Base-by-base conservation (phyloP, 1,140 invertebrate species). In the Bombus pyrosoma region DNA sequence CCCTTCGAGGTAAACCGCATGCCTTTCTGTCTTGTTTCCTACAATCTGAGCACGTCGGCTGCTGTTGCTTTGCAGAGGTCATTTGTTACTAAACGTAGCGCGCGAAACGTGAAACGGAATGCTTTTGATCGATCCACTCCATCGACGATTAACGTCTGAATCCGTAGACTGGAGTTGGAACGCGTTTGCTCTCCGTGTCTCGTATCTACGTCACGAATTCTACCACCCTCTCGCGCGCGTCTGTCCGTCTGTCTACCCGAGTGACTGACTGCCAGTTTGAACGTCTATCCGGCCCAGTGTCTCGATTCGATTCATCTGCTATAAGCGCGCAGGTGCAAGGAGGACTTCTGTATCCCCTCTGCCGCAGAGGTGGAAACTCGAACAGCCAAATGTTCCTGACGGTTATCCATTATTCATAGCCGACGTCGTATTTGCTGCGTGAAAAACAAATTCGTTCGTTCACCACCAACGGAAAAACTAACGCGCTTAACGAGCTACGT, bases 391-490 rank as follows among this genome's bases (percentile, higher is more conserved):
- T 90, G 80, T 83, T 81, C 77, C 82, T 64, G 79, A 86, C 78
- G 72, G 66, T 22, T 34, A 90, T 91, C 81, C 81, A 91, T 91
- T 91, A 91, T 91, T 91, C 89, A 91, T 91, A 72, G 15, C 74
- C 71, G 39, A 69, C 73, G 74, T 86, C 73, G 75, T 62, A 78
- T 69, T 78, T 72, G 53, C 72, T 43, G 62, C 59, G 83, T 47
- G 81, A 66, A 71, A 91, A 90, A 90, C 88, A 90, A 90, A 90
- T 91, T 90, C 81, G 77, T 88, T 81, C 72, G 82, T 79, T 87
- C 72, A 79, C 53, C 62, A 41, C 66, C 62, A 62, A 74, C 32
- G 62, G 47, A 73, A 91, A 87, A 88, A 85, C 43, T 86, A 66
- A 39, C 62, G 73, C 75, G 81, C 47, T 86, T 86, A 91, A 91